Evolutionary conservation across 2,888 invertebrate genomes (phyloP).

Genomic region (Leptinotarsa tumamoca): DNA sequence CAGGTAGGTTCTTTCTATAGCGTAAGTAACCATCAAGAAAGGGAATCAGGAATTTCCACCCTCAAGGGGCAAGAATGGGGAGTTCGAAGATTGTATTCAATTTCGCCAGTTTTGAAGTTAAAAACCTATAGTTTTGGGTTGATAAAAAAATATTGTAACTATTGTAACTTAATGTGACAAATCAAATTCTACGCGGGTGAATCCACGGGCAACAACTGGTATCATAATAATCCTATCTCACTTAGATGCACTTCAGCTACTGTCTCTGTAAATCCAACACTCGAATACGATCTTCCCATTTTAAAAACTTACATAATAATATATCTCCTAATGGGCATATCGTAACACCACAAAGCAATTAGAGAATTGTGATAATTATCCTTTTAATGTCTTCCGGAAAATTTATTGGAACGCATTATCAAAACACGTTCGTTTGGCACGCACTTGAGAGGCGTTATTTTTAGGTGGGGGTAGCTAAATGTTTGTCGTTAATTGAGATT

Average conservation of each 20-base stretch:
- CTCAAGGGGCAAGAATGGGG: too few relatives aligned
- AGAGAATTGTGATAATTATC: constrained; percentile 45
- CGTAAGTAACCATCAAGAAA: too few relatives aligned
- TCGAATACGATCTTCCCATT: neutral
- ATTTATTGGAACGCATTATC: constrained; percentile 44
- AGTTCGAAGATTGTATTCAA: too few relatives aligned
- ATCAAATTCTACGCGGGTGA: too few relatives aligned
- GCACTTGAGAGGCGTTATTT: constrained; percentile 22
- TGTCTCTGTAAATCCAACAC: neutral
- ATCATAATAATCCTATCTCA: neutral
- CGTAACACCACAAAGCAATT: constrained; percentile 42
- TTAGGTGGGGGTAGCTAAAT: constrained; percentile 22
- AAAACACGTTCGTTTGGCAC: constrained; percentile 34
- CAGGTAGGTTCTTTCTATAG: too few relatives aligned
- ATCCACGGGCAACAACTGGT: too few relatives aligned
- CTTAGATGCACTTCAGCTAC: neutral
- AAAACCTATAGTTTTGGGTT: too few relatives aligned
- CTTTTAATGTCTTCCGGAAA: constrained; percentile 39
- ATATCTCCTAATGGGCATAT: constrained; percentile 24
- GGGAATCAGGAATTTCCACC: too few relatives aligned
- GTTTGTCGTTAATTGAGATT: constrained; percentile 28
- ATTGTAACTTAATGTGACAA: too few relatives aligned
- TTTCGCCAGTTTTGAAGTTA: too few relatives aligned
- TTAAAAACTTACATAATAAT: constrained; percentile 11
- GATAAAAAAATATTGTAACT: too few relatives aligned